Evolutionary conservation across 2,888 invertebrate species (phyloP), one percentile per base, ranked within the genome.

Genomic region (Mesorhabditis belari): DNA sequence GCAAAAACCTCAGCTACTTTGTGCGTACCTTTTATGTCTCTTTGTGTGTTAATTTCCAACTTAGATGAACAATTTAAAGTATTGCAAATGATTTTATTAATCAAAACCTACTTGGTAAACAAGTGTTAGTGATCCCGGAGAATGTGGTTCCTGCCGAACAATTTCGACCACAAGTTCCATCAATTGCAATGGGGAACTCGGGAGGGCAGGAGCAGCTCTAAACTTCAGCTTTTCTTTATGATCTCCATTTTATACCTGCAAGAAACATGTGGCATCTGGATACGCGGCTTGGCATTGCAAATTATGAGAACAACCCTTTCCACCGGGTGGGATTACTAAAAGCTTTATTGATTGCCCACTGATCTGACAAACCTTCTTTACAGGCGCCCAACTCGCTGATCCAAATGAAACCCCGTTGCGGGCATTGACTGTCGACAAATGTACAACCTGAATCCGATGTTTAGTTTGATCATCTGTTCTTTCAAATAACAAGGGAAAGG

Each of bases 341-440:
- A 17, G 50, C 23, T 52, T 17, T 52, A 21, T 57, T 57, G 19
- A 26, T 19, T 64, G 26, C 52, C 4, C 12, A 17, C n/a, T 9
- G 23, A 24, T 26, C 44, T 4, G 9, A 59, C 49, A 5, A 28
- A 79, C 76, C 79, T 69, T 75, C 73, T 50, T 75, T 72, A 63
- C 81, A 81, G 55, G 79, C 75, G 23, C 81, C 81, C 44, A 81
- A 56, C 57, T 81, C 81, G 35, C 69, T 62, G 25, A 81, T 75
- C 76, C 80, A 81, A 44, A 81, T 79, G 29, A 74, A 77, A 4
- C 81, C 81, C 55, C 77, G 55, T 27, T 68, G 65, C 9, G 79
- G 73, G 58, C 81, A 81, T 53, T 81, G 72, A 23, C 69, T 64
- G 64, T 81, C 75, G 3, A 72, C 67, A 56, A 81, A 81, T 2